Evolutionary conservation across 2,888 invertebrate genomes (phyloP), one percentile per base, ranked within the genome.

Genomic region (Phania funesta): DNA sequence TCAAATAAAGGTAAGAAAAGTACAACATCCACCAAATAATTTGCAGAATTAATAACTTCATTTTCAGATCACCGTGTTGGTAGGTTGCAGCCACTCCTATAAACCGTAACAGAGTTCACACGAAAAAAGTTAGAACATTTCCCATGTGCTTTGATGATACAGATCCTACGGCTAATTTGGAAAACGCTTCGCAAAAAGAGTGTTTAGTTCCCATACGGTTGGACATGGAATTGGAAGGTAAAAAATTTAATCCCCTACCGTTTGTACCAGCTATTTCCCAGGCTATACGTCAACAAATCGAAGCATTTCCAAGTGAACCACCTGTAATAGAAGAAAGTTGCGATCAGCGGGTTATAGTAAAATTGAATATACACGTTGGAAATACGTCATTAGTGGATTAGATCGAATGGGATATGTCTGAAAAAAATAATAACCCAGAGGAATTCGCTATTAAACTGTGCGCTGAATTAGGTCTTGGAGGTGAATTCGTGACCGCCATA

Each of bases 341-440:
- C 29, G 99, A 99, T 91, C 99, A 99, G 90, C 92, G 99, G 83
- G 98, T 99, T 22, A 95, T 99, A 58, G 95, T 99, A 68, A 99
- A 99, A 92, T 92, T 99, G 8, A 99, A 99, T 89, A 98, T 99
- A 86, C 99, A 99, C 88, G 99, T 99, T 9, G 99, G 99, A 48
- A 99, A 99, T 89, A 99, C 99, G 5, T 99, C 99, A 0, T 92
- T 99, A 71, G 98, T 99, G 5, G 99, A 99, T 92, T 99, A 99
- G 93, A 98, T 99, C 86, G 99, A 99, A 92, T 99, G 99, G 99
- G 99, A 99, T 90, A 98, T 99, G 97, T 96, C 98, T 0, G 98
- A 99, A 87, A 97, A 96, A 87, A 96, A 97, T 89, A 99, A 99
- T 91, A 97, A 96, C 88, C 99, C 99, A 0, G 99, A 99, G 90